Conservation (phyloP, 1,140 invertebrate genomes). For the Drosophila willistoni region DNA sequence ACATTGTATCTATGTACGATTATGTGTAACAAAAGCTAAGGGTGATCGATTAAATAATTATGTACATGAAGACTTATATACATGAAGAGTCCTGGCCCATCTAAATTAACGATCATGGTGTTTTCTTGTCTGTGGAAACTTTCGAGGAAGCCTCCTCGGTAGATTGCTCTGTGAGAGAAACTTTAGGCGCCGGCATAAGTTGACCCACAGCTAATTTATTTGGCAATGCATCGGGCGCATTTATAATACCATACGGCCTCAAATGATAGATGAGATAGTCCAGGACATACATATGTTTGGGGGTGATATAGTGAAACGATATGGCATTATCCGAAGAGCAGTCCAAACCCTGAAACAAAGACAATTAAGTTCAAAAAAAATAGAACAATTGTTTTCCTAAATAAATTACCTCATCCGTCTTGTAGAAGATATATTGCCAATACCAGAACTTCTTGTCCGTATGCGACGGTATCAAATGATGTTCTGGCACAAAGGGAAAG, state of each 20-base stretch:
- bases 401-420: slow-evolving; percentile 90
- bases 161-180: slow-evolving; percentile 30
- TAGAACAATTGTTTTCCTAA: no score
- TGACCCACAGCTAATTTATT: slow-evolving; percentile 66
- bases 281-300: slow-evolving; percentile 97
- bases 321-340: slow-evolving; percentile 99
- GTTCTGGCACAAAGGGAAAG: slow-evolving; percentile 96
- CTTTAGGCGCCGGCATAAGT: slow-evolving; percentile 59
- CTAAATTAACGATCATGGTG: slow-evolving; percentile 35
- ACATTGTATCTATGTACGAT: slow-evolving; percentile 22
- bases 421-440: slow-evolving; percentile 97
- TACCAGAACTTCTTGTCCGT: slow-evolving; percentile 94
- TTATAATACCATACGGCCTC: slow-evolving; percentile 91
- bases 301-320: slow-evolving; percentile 97
- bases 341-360: slow-evolving; percentile 93
- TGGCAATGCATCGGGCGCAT: slow-evolving; percentile 62
- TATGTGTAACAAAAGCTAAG: slow-evolving; percentile 28
- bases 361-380: no score
- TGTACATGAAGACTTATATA: slow-evolving; percentile 53
- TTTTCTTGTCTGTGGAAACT: slow-evolving; percentile 32
- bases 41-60: slow-evolving; percentile 24
- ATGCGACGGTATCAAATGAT: slow-evolving; percentile 94
- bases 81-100: slow-evolving; percentile 14
- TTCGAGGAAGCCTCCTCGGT: slow-evolving; percentile 40
- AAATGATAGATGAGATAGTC: slow-evolving; percentile 98